Percentiles rank a stretch among this genome's conserved stretches.
phyloP scores from a whole-genome alignment of 2,797 vertebrate genomes.

The Chelon labrosus region DNA sequence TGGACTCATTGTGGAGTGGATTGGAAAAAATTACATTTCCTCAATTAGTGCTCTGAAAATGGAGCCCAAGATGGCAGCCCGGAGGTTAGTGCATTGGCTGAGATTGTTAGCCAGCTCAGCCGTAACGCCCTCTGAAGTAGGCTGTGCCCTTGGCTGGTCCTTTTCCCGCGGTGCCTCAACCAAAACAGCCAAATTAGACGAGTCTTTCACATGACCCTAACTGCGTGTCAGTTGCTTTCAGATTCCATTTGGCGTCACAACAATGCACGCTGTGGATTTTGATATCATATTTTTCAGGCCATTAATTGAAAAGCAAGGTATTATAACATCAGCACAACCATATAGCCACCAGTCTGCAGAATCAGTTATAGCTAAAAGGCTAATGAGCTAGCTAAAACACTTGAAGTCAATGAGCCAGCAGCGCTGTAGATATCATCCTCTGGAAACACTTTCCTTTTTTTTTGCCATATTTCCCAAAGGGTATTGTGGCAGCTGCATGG shows the following conservation, averaged over 20 bases:
- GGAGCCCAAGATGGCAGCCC: conserved; percentile 33
- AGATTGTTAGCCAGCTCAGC: conserved; percentile 34
- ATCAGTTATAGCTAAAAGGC: conserved; percentile 54
- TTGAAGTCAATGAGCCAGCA: conserved; percentile 67
- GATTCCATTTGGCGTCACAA: conserved; percentile 28
- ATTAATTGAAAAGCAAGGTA: conserved; percentile 55
- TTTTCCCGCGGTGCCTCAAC: conserved; percentile 11
- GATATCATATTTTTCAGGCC: conserved; percentile 18
- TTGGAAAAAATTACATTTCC: conserved; percentile 33
- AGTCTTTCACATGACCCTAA: conserved; percentile 23
- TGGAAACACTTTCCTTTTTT: conserved; percentile 67
- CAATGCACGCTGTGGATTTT: conserved; percentile 27
- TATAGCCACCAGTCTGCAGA: conserved; percentile 35
- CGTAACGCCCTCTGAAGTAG: conserved; percentile 25
- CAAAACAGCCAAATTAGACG: conserved; percentile 24
- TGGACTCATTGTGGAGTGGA: conserved; percentile 10
- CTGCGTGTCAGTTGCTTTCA: conserved; percentile 31
- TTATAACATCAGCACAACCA: conserved; percentile 31
- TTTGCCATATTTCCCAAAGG: conserved; percentile 77
- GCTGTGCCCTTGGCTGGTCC: conserved; percentile 35
- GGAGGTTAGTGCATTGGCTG: conserved; percentile 21
- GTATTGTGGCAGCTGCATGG: conserved; percentile 76
- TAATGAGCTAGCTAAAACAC: conserved; percentile 69
- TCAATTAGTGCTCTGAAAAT: conserved; percentile 48
- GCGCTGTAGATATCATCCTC: conserved; percentile 56